Evolutionary conservation across 92 coral and sea anemone species (phyloP), one percentile per base, ranked within the genome.

Genomic region (Umimayanthus kanabou): DNA sequence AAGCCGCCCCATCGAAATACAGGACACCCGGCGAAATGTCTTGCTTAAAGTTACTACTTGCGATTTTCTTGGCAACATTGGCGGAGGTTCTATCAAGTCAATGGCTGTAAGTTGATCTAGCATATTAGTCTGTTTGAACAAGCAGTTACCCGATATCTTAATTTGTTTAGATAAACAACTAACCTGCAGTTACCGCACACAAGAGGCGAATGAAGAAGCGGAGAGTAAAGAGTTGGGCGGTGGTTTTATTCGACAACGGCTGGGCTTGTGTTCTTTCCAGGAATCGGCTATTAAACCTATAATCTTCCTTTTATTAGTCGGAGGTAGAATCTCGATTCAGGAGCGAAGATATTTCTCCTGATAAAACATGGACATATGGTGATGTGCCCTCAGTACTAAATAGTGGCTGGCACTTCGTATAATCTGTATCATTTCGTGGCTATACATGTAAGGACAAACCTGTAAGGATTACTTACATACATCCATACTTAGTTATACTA

Each of bases 21-120:
- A 71, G 42, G 65, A 83, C 87, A 45, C 50, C 39, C 77, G 11
- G 39, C 79, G 29, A 83, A 49, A 83, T 83, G 87, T 43, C 79
- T 72, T 43, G 33, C 87, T 43, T 88, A 33, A 80, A 80, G 77
- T 26, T 89, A 39, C 26, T 76, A 3, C 55, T 91, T 39, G 80
- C 89, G 16, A 72, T 89, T 13, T 70, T 77, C 30, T 33, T 91
- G 53, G 30, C 85, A 45, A 6, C 89, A 14, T 73, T 81, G 39
- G n/a, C 89, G 50, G 80, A 72, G n/a, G 90, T 89, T 47, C 81
- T 77, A 16, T 85, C 91, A 47, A 91, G 94, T 65, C 91, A 91
- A 55, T 91, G 94, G 94, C 85, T 91, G 94, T 91, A 91, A 89
- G 94, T 91, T 18, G 42, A 9, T 69, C 11, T 83, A 69, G 1